A percentile compares a stretch with the other conserved stretches of the same genome.
These are phyloP conservation scores for Habrosyne pyritoides DNA, from an alignment of 2,888 invertebrate species.

Conservation along the genomic window DNA sequence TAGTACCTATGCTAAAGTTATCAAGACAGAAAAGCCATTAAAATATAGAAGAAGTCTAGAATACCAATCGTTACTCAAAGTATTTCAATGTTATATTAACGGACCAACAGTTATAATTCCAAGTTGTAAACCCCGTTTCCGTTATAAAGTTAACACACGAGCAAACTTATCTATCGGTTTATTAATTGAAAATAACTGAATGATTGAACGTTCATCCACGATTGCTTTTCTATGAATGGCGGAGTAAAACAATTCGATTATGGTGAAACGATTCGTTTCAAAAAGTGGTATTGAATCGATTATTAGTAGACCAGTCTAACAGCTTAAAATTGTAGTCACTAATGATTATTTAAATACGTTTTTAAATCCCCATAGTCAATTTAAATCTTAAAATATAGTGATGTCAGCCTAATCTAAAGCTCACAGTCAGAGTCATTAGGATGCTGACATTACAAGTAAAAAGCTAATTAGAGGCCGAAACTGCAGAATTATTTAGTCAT, in stretches of 20 bases:
- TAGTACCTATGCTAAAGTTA: not conserved
- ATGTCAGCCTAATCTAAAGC: not conserved
- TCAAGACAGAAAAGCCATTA: not conserved
- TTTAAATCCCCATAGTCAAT: too few species aligned
- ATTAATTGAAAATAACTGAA: conserved; percentile 2
- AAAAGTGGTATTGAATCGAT: too few species aligned
- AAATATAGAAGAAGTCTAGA: not conserved
- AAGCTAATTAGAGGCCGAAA: not conserved
- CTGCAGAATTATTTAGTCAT: not conserved
- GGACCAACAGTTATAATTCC: conserved; percentile 18
- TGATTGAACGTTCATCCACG: not conserved
- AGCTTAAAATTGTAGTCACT: too few species aligned
- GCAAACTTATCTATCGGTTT: not conserved
- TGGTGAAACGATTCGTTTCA: not conserved
- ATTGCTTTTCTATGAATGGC: not conserved
- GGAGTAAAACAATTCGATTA: not conserved
- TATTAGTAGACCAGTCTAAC: too few species aligned
- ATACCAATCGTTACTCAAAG: conserved; percentile 8
- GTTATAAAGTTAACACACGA: conserved; percentile 15
- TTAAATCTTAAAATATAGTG: not conserved
- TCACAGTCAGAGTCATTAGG: not conserved
- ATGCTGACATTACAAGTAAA: not conserved
- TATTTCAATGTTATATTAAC: conserved; percentile 9
- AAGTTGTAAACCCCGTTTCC: conserved; percentile 18
- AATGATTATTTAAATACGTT: too few species aligned